These are phyloP conservation scores for Danio aesculapii DNA, from an alignment of 2,797 vertebrate genomes.

Conservation along the genomic window DNA sequence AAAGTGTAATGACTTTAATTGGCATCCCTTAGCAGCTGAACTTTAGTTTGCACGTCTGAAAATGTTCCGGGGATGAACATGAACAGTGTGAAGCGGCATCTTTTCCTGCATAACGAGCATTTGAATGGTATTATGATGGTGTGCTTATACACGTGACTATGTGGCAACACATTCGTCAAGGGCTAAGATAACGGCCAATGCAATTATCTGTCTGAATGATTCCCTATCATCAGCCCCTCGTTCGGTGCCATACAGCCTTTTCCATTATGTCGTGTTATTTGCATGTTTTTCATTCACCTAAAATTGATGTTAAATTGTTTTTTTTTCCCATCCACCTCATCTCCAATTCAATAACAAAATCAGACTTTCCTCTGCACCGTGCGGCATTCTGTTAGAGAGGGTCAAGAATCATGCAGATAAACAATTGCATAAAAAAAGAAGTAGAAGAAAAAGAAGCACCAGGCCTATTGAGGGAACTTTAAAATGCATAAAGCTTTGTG, in stretches of 20 bases:
- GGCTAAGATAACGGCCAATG: conserved; percentile 48
- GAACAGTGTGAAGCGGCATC: background rate
- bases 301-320: conserved; percentile 61
- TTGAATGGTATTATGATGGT: background rate
- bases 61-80: background rate
- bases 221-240: conserved; percentile 52
- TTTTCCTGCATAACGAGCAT: background rate
- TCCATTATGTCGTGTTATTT: conserved; percentile 59
- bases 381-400: conserved; percentile 3
- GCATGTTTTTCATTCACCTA: conserved; percentile 56
- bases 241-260: conserved; percentile 35
- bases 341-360: conserved; percentile 54
- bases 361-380: conserved; percentile 30
- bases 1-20: conserved; percentile 31
- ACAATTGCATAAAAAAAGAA: conserved; percentile 28
- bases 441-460: background rate
- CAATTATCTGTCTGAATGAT: conserved; percentile 61
- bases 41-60: conserved; percentile 21
- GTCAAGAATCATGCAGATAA: conserved; percentile 40
- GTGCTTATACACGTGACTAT: conserved; percentile 13
- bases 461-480: conserved; percentile 31
- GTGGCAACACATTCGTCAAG: conserved; percentile 32
- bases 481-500: conserved; percentile 29
- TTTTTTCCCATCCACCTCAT: conserved; percentile 53
- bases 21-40: conserved; percentile 9